Evolutionary conservation across 2,888 invertebrate genomes (phyloP).

Genomic region (Eudemis profundana): DNA sequence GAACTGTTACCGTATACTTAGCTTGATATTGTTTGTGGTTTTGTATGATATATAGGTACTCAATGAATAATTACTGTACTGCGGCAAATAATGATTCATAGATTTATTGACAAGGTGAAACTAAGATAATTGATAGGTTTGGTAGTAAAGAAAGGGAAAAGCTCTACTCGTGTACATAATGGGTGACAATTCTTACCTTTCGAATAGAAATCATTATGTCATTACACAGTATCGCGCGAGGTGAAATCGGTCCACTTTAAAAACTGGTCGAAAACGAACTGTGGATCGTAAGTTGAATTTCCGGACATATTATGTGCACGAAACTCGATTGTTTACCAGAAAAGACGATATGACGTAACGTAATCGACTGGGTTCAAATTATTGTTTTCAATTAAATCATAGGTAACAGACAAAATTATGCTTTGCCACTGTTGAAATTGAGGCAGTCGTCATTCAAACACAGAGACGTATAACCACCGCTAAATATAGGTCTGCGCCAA

Average conservation of each 20-base stretch:
- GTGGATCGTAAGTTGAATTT: conserved; percentile 6
- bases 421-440: too few species aligned
- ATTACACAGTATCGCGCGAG: conserved; percentile 26
- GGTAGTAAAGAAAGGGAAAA: conserved; percentile 23
- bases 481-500: too few species aligned
- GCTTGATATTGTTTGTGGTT: not conserved
- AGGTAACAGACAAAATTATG: too few species aligned
- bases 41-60: not conserved
- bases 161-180: conserved; percentile 13
- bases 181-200: conserved; percentile 39
- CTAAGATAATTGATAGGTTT: not conserved
- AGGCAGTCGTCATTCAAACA: too few species aligned
- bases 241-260: conserved; percentile 41
- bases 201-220: conserved; percentile 44
- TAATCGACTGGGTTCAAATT: too few species aligned
- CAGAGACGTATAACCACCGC: too few species aligned
- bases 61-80: not conserved
- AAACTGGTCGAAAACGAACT: conserved; percentile 39
- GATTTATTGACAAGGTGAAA: not conserved
- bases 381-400: too few species aligned
- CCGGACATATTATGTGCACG: not conserved
- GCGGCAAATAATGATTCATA: not conserved
- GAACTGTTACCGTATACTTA: not conserved
- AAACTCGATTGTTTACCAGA: not conserved
- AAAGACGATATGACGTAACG: not conserved